Evolutionary conservation across 2,113 vertebrate species (phyloP).

Genomic region (Leucosticte australis): DNA sequence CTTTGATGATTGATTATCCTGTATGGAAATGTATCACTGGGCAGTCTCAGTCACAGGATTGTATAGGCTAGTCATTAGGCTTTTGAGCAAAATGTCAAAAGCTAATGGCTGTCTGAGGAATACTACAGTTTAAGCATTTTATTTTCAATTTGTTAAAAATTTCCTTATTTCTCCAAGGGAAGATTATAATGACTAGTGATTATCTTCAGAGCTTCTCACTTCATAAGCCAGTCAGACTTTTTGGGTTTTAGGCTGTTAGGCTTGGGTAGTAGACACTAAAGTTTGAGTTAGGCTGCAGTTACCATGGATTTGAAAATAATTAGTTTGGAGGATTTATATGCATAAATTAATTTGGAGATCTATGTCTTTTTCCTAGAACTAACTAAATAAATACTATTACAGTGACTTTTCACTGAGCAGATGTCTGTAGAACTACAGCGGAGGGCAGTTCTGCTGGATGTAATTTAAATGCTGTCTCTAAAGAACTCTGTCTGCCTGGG

Average conservation of each 20-base stretch:
- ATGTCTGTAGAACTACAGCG: not conserved
- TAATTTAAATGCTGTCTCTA: not conserved
- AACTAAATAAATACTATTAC: not conserved
- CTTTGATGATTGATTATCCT: not conserved
- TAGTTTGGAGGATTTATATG: not conserved
- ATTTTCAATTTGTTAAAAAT: constrained; percentile 5
- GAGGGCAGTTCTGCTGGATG: not conserved
- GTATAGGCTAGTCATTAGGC: not conserved
- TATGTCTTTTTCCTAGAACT: not conserved
- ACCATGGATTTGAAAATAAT: not conserved
- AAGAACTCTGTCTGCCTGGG: not conserved
- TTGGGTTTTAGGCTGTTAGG: not conserved
- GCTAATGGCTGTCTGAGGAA: not conserved
- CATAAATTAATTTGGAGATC: not conserved
- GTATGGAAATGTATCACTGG: not conserved
- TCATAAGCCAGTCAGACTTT: not conserved
- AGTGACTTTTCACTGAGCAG: not conserved
- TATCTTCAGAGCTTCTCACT: not conserved
- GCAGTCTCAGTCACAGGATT: not conserved
- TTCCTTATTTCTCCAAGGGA: not conserved
- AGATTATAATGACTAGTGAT: not conserved
- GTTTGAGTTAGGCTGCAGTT: not conserved
- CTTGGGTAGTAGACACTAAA: not conserved
- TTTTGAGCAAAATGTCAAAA: not conserved
- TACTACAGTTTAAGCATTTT: not conserved